Percentiles rank a stretch among this genome's conserved stretches.
Conservation (phyloP, 2,888 invertebrate species). For the Lymantria monacha region DNA sequence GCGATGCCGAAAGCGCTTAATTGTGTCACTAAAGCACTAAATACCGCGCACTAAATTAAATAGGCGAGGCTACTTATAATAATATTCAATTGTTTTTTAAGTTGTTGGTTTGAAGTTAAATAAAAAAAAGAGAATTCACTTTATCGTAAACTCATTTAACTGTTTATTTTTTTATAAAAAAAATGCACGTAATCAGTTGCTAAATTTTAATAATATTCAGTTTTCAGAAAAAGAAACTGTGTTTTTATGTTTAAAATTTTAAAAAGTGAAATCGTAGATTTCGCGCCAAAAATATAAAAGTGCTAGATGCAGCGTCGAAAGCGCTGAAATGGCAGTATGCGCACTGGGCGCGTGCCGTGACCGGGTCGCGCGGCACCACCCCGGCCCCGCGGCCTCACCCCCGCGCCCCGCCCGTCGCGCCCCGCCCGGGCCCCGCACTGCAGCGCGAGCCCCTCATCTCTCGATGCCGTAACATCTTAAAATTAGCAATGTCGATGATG, state of each 20-base stretch:
- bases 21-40: not conserved
- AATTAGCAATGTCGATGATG: conserved; percentile 70
- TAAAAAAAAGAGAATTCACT: too few species aligned
- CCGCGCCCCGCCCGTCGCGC: conserved; percentile 20
- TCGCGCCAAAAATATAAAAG: not conserved
- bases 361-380: not conserved
- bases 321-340: not conserved
- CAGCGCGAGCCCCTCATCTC: conserved; percentile 64
- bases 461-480: conserved; percentile 75
- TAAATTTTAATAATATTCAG: too few species aligned
- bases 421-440: conserved; percentile 62
- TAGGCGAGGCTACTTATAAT: too few species aligned
- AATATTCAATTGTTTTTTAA: too few species aligned
- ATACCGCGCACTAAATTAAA: too few species aligned
- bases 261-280: not conserved
- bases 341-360: conserved; percentile 44
- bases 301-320: not conserved
- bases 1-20: not conserved
- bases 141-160: too few species aligned
- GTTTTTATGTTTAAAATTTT: not conserved
- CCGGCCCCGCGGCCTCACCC: conserved; percentile 23
- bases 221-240: not conserved
- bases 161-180: too few species aligned
- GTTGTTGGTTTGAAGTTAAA: too few species aligned
- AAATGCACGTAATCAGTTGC: too few species aligned